Percentiles rank a stretch among this genome's conserved stretches.
These are phyloP conservation scores for Mirza zaza DNA, from an alignment of 2,113 vertebrate species.

Conservation along the genomic window DNA sequence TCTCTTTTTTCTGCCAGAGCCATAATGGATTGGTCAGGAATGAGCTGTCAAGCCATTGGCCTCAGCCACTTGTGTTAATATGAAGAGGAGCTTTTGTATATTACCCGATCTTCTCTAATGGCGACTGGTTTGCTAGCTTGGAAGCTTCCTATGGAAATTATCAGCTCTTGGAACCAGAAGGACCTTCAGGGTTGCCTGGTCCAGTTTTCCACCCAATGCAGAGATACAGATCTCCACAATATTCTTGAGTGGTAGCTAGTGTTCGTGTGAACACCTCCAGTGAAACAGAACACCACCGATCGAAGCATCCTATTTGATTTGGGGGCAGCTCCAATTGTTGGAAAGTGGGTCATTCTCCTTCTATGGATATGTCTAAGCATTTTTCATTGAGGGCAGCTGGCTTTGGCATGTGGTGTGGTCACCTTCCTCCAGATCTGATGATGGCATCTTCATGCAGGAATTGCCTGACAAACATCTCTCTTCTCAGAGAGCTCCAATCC, in stretches of 20 bases:
- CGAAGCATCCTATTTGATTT: background rate
- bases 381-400: background rate
- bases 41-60: conserved; percentile 40
- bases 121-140: conserved; percentile 21
- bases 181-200: background rate
- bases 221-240: background rate
- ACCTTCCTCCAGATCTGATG: conserved; percentile 14
- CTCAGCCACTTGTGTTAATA: conserved; percentile 45
- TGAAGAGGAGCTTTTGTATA: conserved; percentile 43
- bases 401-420: background rate
- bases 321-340: background rate
- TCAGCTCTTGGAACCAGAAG: conserved; percentile 9
- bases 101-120: conserved; percentile 24
- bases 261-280: background rate
- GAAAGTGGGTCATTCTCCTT: background rate
- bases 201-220: background rate
- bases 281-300: background rate
- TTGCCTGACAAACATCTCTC: background rate
- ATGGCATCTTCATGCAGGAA: conserved; percentile 14
- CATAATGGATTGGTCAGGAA: conserved; percentile 30
- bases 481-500: conserved; percentile 18
- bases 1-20: conserved; percentile 42
- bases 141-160: background rate
- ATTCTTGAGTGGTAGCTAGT: background rate
- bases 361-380: background rate